Percentiles rank a stretch among this genome's conserved stretches.
These are phyloP conservation scores for Trissolcus brochymenae DNA, from an alignment of 2,888 invertebrate genomes.

Conservation along the genomic window DNA sequence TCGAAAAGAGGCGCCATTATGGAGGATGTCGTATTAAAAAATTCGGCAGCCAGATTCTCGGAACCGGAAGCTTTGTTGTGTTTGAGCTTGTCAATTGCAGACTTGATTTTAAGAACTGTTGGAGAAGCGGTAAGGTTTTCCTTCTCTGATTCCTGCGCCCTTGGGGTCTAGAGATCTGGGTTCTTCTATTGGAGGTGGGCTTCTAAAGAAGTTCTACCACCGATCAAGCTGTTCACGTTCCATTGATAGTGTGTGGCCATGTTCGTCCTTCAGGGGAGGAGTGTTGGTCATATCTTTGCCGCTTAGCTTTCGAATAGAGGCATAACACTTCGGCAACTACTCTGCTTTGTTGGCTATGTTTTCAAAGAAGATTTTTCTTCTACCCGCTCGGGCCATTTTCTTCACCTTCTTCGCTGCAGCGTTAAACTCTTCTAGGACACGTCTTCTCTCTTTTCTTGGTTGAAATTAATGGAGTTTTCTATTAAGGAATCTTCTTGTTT, in stretches of 20 bases:
- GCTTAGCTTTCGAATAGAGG: too few species aligned
- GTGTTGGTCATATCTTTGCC: neutral
- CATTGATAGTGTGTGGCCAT: neutral
- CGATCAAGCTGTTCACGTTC: neutral
- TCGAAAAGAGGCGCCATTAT: neutral
- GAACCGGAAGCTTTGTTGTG: conserved; percentile 11
- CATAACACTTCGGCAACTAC: too few species aligned
- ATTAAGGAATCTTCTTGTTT: too few species aligned
- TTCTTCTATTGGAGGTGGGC: neutral
- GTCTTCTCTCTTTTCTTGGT: too few species aligned
- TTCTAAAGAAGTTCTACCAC: neutral
- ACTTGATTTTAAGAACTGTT: conserved; percentile 1
- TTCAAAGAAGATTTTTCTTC: too few species aligned
- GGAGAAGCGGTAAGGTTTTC: neutral
- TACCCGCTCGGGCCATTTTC: too few species aligned
- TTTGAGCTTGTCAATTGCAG: conserved; percentile 13
- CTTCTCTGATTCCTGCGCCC: conserved; percentile 2
- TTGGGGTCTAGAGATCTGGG: neutral
- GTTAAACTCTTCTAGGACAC: too few species aligned
- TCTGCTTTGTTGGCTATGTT: too few species aligned
- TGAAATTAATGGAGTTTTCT: too few species aligned
- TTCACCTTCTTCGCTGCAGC: too few species aligned
- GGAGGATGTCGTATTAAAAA: conserved; percentile 9
- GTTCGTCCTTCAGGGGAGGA: neutral
- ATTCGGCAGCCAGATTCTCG: conserved; percentile 4